These are phyloP conservation scores for Urocyon cinereoargenteus DNA, from an alignment of 2,797 vertebrate species.

Conservation along the genomic window DNA sequence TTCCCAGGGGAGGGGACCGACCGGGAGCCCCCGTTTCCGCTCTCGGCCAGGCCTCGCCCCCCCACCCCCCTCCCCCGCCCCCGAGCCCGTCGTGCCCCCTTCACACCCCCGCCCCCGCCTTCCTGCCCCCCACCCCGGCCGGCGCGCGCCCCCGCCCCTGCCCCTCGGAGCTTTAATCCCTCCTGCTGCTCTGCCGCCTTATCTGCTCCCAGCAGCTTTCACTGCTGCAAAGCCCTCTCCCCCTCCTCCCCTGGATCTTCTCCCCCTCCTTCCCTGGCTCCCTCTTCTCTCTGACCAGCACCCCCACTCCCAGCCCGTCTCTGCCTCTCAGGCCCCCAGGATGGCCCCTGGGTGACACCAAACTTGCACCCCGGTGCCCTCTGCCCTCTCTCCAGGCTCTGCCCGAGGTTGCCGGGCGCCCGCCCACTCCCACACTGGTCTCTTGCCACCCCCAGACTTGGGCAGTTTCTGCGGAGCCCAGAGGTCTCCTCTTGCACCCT, in stretches of 20 bases:
- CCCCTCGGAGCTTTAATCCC: slow-evolving; percentile 83
- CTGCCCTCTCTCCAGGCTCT: slow-evolving; percentile 48
- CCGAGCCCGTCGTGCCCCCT: too few species aligned
- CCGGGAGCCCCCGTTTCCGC: too few species aligned
- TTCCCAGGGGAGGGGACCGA: too few species aligned
- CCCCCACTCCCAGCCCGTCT: not conserved
- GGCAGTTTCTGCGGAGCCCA: slow-evolving; percentile 4
- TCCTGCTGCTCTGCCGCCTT: slow-evolving; percentile 77
- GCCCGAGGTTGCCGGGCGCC: not conserved
- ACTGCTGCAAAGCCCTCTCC: slow-evolving; percentile 79
- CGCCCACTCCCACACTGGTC: not conserved
- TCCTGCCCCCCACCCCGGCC: not conserved
- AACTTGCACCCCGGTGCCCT: not conserved
- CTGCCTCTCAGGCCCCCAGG: slow-evolving; percentile 13
- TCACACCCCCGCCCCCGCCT: slow-evolving; percentile 47
- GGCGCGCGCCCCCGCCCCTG: not conserved
- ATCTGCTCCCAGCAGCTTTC: slow-evolving; percentile 85
- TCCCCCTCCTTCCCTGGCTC: slow-evolving; percentile 52
- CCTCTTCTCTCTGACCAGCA: slow-evolving; percentile 69
- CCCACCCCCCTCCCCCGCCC: too few species aligned
- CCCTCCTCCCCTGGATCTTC: slow-evolving; percentile 73
- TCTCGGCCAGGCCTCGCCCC: too few species aligned
- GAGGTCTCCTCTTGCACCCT: slow-evolving; percentile 19
- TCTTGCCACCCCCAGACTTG: not conserved
- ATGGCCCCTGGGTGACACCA: not conserved